A percentile compares a stretch with the other conserved stretches of the same genome.
phyloP scores from a whole-genome alignment of 2,113 vertebrate species.

The Hylia prasina region DNA sequence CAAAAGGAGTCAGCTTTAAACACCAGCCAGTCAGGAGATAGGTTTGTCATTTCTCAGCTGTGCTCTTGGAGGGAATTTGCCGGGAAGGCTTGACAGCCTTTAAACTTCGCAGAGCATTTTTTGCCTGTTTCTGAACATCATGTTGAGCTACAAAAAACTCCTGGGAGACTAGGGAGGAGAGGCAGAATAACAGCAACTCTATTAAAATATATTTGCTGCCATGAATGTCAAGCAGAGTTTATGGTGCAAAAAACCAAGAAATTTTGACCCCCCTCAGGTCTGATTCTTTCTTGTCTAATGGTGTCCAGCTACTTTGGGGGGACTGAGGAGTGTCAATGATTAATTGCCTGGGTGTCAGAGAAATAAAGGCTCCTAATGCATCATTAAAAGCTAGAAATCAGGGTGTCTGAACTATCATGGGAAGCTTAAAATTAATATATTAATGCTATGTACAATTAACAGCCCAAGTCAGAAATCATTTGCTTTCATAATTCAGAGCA shows the following conservation, averaged over 20 bases:
- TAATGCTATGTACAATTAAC: background rate
- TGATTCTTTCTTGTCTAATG: conserved; percentile 6
- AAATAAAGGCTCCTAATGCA: conserved; percentile 30
- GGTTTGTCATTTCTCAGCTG: conserved; percentile 45
- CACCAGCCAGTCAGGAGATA: conserved; percentile 46
- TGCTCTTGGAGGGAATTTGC: conserved; percentile 28
- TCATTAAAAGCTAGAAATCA: conserved; percentile 48
- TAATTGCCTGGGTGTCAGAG: conserved; percentile 26
- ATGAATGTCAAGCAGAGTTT: background rate
- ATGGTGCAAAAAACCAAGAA: background rate
- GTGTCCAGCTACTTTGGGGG: background rate
- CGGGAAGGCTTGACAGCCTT: conserved; percentile 36
- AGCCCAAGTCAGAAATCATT: conserved; percentile 9
- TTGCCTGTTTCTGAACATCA: background rate
- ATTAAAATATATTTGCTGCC: conserved; percentile 26
- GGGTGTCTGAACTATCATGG: conserved; percentile 23
- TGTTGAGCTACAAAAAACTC: conserved; percentile 5
- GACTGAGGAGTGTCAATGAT: conserved; percentile 32
- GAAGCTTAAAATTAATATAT: conserved; percentile 9
- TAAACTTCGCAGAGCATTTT: conserved; percentile 38
- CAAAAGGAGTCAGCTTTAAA: conserved; percentile 60
- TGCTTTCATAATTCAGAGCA: conserved; percentile 10
- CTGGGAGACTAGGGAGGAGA: background rate
- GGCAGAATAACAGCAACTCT: background rate
- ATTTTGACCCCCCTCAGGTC: background rate